Conservation (phyloP, 1,140 invertebrate genomes). For the Tetramorium alpestre region DNA sequence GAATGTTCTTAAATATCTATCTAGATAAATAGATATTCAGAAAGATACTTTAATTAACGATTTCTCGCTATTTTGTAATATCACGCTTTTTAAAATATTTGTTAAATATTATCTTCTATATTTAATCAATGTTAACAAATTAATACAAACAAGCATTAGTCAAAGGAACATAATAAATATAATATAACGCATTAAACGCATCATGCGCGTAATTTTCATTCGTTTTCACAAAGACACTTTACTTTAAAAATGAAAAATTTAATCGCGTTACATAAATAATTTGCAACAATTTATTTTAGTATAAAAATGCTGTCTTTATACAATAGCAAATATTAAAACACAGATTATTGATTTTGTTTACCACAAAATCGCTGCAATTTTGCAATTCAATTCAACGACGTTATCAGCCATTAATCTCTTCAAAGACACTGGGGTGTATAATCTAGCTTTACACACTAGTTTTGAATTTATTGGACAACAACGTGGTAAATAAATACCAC, state of each 20-base stretch:
- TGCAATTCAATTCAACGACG: background rate
- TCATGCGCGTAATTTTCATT: background rate
- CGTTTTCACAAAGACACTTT: background rate
- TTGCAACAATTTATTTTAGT: background rate
- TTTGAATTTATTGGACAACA: background rate
- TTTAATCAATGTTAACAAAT: background rate
- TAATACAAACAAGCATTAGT: background rate
- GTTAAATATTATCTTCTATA: background rate
- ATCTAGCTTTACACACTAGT: background rate
- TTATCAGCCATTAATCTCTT: background rate
- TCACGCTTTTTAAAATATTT: background rate
- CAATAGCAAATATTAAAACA: conserved; percentile 4
- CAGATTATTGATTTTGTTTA: background rate
- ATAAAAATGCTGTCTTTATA: background rate
- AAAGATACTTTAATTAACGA: background rate
- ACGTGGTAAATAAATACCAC: background rate
- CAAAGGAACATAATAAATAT: background rate
- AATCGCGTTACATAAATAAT: background rate
- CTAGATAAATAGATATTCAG: background rate
- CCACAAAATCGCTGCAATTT: background rate
- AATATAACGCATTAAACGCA: background rate
- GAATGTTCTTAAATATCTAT: background rate
- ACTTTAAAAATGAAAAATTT: background rate
- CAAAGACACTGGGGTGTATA: background rate
- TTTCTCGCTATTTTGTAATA: background rate